These are phyloP conservation scores for Stictonetta naevosa DNA, from an alignment of 2,113 vertebrate genomes.

Conservation along the genomic window DNA sequence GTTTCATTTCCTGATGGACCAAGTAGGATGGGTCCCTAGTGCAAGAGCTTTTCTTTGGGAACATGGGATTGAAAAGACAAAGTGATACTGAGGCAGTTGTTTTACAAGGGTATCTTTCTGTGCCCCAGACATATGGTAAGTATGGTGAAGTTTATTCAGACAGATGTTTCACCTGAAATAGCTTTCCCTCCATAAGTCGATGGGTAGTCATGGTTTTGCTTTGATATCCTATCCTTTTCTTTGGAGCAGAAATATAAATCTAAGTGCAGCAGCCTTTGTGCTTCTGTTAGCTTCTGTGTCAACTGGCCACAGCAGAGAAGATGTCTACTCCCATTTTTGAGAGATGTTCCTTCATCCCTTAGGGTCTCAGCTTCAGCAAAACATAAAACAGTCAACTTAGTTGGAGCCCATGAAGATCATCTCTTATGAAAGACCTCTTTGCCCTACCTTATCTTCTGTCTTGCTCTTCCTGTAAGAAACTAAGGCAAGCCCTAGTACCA, in stretches of 20 bases:
- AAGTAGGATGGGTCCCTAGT: neutral
- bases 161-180: neutral
- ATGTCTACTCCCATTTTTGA: neutral
- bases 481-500: neutral
- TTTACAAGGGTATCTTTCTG: neutral
- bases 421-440: neutral
- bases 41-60: neutral
- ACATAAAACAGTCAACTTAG: neutral
- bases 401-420: neutral
- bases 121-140: rapidly evolving
- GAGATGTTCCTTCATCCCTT: neutral
- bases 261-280: neutral
- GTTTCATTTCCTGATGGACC: neutral
- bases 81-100: neutral
- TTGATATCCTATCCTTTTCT: neutral
- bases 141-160: neutral
- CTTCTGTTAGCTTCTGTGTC: neutral
- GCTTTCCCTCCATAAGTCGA: neutral
- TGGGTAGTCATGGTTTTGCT: neutral
- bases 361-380: neutral
- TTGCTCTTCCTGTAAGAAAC: neutral
- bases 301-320: neutral
- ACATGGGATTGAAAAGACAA: neutral
- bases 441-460: neutral
- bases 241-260: neutral